Evolutionary conservation across 1,140 invertebrate species (phyloP), one percentile per base, ranked within the genome.

Genomic region (Batillaria attramentaria): DNA sequence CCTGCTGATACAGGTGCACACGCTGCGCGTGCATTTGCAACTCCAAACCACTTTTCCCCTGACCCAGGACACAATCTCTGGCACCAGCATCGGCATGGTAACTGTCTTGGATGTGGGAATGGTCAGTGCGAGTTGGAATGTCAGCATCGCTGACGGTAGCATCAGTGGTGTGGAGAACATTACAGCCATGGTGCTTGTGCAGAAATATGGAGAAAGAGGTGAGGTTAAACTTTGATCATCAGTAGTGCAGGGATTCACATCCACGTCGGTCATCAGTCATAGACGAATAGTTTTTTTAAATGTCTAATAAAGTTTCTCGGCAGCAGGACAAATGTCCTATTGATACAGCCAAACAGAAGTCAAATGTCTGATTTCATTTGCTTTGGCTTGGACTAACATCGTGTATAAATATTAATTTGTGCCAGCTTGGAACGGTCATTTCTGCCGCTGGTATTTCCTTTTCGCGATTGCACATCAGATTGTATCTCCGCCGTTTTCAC

Each of bases 11-110:
- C 68, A 70, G 39, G 68, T 70, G 18, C 68, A 70, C 13, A 41
- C 68, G 4, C 68, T 41, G 37, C 37, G 28, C n/a, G 68, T 42
- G 3, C 68, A 28, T 18, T 41, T 70, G 24, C 16, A 41, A 28
- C 35, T 41, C 5, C 37, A 70, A 1, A 42, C 35, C 68, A 39
- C 39, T 5, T 35, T 42, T 35, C 68, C 68, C 4, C 39, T 31
- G n/a, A 3, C 68, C n/a, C 1, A 13, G 16, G 37, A 41, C 20
- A 41, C 33, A 39, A 28, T 41, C 20, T 41, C 33, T 3, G 68
- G 68, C 35, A 70, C 20, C 39, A 70, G 68, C 24, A n/a, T 70
- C 24, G 68, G 68, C n/a, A 28, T 70, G 68, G 68, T 70, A 3
- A n/a, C 35, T n/a, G 20, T 43, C 16, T 6, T 70, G 68, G n/a